Conservation (phyloP, 2,797 vertebrate genomes). For the Sphenodon punctatus region DNA sequence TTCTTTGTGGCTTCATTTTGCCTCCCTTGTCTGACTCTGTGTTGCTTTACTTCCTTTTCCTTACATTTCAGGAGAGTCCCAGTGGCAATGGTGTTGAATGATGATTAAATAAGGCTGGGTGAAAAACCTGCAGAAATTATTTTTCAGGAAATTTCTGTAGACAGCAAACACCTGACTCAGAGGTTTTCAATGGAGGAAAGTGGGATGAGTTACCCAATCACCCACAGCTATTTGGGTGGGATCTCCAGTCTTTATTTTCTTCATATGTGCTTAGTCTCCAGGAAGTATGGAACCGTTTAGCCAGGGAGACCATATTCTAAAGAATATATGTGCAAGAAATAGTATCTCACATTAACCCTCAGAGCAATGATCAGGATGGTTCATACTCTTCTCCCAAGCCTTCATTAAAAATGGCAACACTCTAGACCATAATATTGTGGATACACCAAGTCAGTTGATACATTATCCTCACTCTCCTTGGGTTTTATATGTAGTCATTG, state of each 20-base stretch:
- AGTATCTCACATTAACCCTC: not conserved
- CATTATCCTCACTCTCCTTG: not conserved
- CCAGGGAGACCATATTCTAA: slow-evolving; percentile 21
- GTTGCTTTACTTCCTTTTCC: not conserved
- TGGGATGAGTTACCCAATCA: slow-evolving; percentile 50
- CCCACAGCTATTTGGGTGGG: slow-evolving; percentile 64
- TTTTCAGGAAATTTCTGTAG: slow-evolving; percentile 19
- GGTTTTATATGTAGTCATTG: slow-evolving; percentile 46
- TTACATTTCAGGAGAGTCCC: not conserved
- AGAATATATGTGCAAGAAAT: slow-evolving; percentile 17
- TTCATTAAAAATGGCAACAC: not conserved
- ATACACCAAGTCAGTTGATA: not conserved
- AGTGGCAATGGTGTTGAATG: not conserved
- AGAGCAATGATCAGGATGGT: slow-evolving; percentile 5
- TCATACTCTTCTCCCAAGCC: not conserved
- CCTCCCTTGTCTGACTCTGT: not conserved
- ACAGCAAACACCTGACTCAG: slow-evolving; percentile 46
- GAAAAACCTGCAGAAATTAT: not conserved
- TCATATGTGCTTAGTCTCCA: slow-evolving; percentile 34
- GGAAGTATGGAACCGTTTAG: slow-evolving; percentile 27
- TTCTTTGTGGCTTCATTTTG: not conserved
- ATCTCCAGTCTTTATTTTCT: slow-evolving; percentile 49
- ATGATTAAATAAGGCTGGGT: not conserved
- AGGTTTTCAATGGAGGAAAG: slow-evolving; percentile 30
- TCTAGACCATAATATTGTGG: not conserved